Base-by-base conservation (phyloP, 1,140 invertebrate genomes). In the Caenorhabditis tropicalis region DNA sequence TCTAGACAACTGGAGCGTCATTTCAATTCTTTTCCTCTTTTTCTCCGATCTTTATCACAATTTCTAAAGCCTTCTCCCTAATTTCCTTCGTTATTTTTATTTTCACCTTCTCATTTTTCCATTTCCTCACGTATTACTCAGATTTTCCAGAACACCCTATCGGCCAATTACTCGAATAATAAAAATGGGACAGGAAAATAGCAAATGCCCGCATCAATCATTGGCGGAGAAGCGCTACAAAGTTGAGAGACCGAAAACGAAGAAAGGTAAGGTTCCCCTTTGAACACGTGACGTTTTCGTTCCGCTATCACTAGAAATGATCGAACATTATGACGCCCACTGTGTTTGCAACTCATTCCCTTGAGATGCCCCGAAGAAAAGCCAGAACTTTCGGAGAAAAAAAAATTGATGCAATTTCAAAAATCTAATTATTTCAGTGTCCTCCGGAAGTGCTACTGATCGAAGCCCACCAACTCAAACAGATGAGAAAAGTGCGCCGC, bases 171-270 rank as follows among this genome's bases (percentile, higher is more conserved):
- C 56, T 29, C 7, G 12, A 6, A 36, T 36, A 36, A n/a, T 2
- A 65, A 65, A 10, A 70, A 82, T 82, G 82, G 82, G 82, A 48
- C 82, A 82, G 43, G 82, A 82, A 15, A 58, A 82, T 15, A 82
- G 82, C 82, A 65, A 74, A n/a, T 70, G 31, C 39, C 39, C 36
- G 31, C 56, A 51, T 74, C 82, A 74, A 74, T 74, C 65, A 4
- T 43, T 82, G 21, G 82, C 82, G 1, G 82, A 82, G 82, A 82
- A 48, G 46, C 56, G 82, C 9, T 82, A 82, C 60, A 82, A 82
- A 43, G 60, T 82, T 43, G 82, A 82, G 21, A 58, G 60, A 74
- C 82, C 82, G 60, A 82, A 74, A 74, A 74, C 65, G n/a, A 74
- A 74, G 43, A 74, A 74, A 43, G 36, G 65, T 74, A 36, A 74